Evolutionary conservation across 1,140 invertebrate species (phyloP).

Genomic region (Phocides pigmalion): DNA sequence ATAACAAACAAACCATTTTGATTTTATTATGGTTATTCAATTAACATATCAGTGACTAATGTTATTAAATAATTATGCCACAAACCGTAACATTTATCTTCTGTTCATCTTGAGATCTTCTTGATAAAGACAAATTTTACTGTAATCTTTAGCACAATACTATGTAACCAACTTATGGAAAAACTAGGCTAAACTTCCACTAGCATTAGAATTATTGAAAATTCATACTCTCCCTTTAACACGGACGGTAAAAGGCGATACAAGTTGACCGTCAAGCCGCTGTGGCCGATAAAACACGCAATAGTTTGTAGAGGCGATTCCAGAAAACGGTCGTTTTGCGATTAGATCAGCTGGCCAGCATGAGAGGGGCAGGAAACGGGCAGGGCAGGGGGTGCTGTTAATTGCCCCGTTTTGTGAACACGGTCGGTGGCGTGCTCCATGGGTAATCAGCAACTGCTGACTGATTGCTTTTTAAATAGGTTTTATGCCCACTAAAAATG

Average conservation of each 20-base stretch:
- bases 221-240: constrained; percentile 19
- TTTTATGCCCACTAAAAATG: constrained; percentile 80
- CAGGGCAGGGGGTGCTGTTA: constrained; percentile 64
- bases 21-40: no score
- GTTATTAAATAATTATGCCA: no score
- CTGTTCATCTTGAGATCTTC: no score
- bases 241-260: constrained; percentile 9
- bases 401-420: constrained; percentile 84
- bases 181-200: background rate
- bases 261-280: constrained; percentile 23
- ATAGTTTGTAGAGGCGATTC: constrained; percentile 81
- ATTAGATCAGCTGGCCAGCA: constrained; percentile 73
- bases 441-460: constrained; percentile 79
- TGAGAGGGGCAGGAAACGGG: constrained; percentile 44
- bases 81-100: no score
- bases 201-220: constrained; percentile 29
- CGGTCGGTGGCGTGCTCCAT: constrained; percentile 74
- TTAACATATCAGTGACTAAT: no score
- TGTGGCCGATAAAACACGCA: constrained; percentile 67
- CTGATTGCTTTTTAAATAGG: constrained; percentile 84
- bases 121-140: no score
- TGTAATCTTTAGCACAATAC: no score
- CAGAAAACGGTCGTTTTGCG: constrained; percentile 83
- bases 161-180: background rate
- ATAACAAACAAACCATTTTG: no score